Evolutionary conservation across 2,113 vertebrate genomes (phyloP).

Genomic region (Terrapene triunguis): DNA sequence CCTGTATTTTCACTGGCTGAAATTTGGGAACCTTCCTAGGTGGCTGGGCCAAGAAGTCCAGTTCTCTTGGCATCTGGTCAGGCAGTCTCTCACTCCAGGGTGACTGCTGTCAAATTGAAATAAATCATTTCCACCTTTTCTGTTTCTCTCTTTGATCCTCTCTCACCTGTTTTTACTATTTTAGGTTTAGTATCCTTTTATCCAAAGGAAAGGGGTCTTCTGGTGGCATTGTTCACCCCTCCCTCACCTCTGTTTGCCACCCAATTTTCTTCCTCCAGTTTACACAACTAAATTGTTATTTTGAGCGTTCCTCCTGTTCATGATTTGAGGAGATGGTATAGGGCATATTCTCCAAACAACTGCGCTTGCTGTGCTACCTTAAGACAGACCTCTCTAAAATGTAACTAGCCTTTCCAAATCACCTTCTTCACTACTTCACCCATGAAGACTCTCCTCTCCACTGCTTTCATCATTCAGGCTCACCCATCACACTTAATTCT

Average conservation of each 20-base stretch:
- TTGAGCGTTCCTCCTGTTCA: too few species aligned
- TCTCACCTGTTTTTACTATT: not conserved
- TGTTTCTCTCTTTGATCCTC: not conserved
- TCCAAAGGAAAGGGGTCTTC: not conserved
- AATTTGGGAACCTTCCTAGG: not conserved
- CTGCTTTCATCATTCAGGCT: not conserved
- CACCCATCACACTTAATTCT: not conserved
- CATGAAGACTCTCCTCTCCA: not conserved
- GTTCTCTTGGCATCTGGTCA: rapidly evolving
- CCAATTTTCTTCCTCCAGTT: not conserved
- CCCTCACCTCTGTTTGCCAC: not conserved
- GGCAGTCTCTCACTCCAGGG: rapidly evolving
- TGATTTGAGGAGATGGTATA: not conserved
- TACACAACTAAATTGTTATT: not conserved
- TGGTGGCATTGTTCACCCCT: not conserved
- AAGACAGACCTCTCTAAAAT: not conserved
- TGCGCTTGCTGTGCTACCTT: not conserved
- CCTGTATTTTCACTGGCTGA: not conserved
- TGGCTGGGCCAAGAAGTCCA: not conserved
- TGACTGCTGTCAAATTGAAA: not conserved
- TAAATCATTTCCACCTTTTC: not conserved
- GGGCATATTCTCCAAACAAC: not conserved
- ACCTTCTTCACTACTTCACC: not conserved
- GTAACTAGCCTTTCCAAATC: not conserved
- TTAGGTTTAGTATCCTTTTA: not conserved